Conservation (phyloP, 1,140 invertebrate species). For the Penaeus indicus region DNA sequence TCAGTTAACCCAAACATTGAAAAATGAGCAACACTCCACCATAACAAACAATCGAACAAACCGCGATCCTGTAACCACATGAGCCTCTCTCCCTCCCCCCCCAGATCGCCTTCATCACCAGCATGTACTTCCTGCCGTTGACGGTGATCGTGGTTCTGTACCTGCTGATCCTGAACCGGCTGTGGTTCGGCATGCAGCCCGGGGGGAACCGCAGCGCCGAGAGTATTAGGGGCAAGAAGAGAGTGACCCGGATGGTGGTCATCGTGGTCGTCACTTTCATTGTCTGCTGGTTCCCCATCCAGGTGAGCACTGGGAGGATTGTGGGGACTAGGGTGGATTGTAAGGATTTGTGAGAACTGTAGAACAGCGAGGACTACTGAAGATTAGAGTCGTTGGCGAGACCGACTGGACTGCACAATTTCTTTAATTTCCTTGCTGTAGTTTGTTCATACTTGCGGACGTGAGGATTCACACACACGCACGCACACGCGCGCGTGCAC, state of each 20-base stretch:
- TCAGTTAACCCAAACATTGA: too few species aligned
- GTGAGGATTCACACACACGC: slow-evolving; percentile 69
- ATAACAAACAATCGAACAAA: background rate
- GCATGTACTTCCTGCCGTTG: slow-evolving; percentile 88
- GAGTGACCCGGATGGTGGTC: slow-evolving; percentile 93
- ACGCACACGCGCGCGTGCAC: background rate
- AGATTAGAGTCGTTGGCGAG: too few species aligned
- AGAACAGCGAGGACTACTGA: too few species aligned
- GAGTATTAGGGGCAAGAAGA: slow-evolving; percentile 84
- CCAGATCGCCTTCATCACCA: slow-evolving; percentile 85
- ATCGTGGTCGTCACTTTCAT: slow-evolving; percentile 95
- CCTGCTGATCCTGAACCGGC: slow-evolving; percentile 87
- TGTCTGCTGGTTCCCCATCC: slow-evolving; percentile 95
- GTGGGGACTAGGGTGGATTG: background rate
- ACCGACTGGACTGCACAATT: background rate
- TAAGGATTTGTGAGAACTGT: too few species aligned
- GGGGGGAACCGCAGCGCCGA: slow-evolving; percentile 80
- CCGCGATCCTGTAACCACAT: background rate
- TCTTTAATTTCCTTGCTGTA: background rate
- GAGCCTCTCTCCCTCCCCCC: slow-evolving; percentile 66
- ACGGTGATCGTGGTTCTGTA: slow-evolving; percentile 91
- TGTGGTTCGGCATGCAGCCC: slow-evolving; percentile 82
- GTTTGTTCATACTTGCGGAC: background rate
- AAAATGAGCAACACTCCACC: background rate
- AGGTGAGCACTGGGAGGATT: slow-evolving; percentile 71